These are phyloP conservation scores for Oxyruncus cristatus DNA, from an alignment of 2,113 vertebrate genomes.

Conservation along the genomic window DNA sequence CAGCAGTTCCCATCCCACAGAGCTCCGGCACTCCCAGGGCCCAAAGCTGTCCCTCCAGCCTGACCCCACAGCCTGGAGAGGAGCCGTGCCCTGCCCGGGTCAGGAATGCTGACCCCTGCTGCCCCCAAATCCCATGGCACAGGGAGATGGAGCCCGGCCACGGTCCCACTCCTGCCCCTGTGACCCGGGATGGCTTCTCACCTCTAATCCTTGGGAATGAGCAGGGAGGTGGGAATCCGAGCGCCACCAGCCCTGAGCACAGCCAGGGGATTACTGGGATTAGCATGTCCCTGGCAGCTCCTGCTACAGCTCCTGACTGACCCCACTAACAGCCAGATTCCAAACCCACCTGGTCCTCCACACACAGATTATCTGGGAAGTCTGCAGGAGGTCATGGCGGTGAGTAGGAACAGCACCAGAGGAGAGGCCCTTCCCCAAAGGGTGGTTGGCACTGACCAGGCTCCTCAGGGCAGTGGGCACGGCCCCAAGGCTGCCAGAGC, in stretches of 20 bases:
- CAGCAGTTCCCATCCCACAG: rapidly evolving
- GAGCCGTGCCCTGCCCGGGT: not conserved
- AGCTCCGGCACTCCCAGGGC: rapidly evolving
- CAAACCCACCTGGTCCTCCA: not conserved
- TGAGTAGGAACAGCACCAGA: rapidly evolving
- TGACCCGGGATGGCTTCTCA: not conserved
- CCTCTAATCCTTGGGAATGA: not conserved
- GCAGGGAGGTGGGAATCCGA: not conserved
- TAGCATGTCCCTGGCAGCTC: not conserved
- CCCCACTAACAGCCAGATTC: not conserved
- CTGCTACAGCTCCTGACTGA: not conserved
- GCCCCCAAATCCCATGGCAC: not conserved
- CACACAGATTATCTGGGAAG: not conserved
- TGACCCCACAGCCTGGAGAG: not conserved
- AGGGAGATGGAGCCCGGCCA: rapidly evolving
- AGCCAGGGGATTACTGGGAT: rapidly evolving
- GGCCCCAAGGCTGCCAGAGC: not conserved
- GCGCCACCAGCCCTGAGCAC: not conserved
- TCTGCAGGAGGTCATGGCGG: not conserved
- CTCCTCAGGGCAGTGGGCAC: not conserved
- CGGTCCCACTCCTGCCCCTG: not conserved
- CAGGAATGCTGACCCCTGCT: not conserved
- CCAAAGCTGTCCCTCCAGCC: not conserved
- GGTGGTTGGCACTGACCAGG: not conserved
- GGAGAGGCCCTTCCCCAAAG: not conserved